Evolutionary conservation across 1,140 invertebrate species (phyloP).

Genomic region (Teleopsis dalmanni): DNA sequence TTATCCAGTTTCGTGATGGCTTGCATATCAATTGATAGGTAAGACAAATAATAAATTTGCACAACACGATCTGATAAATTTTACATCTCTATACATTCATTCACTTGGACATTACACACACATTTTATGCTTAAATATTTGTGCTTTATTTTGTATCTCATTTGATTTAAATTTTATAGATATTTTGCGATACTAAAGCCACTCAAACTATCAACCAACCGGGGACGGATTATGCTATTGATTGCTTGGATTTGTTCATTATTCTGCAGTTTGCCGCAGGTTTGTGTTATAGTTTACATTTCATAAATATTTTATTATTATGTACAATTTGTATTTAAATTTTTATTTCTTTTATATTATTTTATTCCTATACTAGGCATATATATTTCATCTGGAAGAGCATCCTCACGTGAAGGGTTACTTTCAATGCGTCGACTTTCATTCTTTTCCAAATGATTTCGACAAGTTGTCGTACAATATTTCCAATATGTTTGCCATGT

Average conservation of each 20-base stretch:
- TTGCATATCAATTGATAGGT: constrained; percentile 82
- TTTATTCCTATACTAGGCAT: constrained; percentile 47
- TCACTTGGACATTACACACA: too few relatives aligned
- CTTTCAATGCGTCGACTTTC: constrained; percentile 73
- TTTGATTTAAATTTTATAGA: constrained; percentile 45
- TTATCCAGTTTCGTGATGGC: constrained; percentile 79
- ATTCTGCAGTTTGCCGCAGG: constrained; percentile 79
- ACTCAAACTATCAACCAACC: constrained; percentile 60
- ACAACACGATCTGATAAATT: too few relatives aligned
- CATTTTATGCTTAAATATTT: too few relatives aligned
- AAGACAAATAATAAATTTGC: constrained; percentile 23
- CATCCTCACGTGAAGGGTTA: constrained; percentile 70
- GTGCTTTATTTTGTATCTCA: background rate
- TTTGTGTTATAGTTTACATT: background rate
- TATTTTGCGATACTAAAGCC: constrained; percentile 80
- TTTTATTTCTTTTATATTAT: background rate
- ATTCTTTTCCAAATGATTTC: constrained; percentile 56
- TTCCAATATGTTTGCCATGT: constrained; percentile 76
- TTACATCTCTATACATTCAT: too few relatives aligned
- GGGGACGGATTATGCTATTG: constrained; percentile 64
- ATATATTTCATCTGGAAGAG: constrained; percentile 71
- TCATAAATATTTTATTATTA: background rate
- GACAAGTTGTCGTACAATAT: constrained; percentile 69
- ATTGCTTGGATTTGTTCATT: constrained; percentile 69
- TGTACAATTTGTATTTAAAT: background rate